Evolutionary conservation across 2,113 vertebrate genomes (phyloP), one percentile per base, ranked within the genome.

Genomic region (Rhizomys pruinosus): DNA sequence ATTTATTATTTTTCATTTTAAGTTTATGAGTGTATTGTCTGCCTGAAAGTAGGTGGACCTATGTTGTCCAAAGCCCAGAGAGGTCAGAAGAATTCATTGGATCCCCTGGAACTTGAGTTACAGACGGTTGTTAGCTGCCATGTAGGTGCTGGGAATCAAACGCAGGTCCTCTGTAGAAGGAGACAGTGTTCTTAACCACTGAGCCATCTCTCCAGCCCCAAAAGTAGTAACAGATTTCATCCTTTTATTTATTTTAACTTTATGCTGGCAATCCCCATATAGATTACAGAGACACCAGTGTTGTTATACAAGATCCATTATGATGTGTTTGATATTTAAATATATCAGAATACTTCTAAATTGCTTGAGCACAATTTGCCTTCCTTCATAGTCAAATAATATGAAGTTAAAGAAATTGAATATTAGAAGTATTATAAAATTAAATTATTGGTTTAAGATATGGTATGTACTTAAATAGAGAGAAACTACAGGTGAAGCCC

Each of bases 271-370:
- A 61, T n/a, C 10, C 5, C 2, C 3, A 84, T 52, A 69, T 47
- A 76, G 13, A 79, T 86, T 68, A 73, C n/a, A 81, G 19, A 13
- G 1, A 25, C 78, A 87, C 87, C 32, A 91, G 17, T 87, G 92
- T 92, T 90, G 84, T 81, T 76, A 90, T 64, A 63, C 11, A 52
- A 84, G 34, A 44, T 0, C 3, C 9, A 37, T 92, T 57, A 57
- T 90, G 19, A 63, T 32, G 89, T 90, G 52, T 71, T 95, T 81
- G 71, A 81, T 91, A 63, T 92, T 89, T 91, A 59, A 79, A 72
- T 11, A 19, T 42, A 57, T 2, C 20, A 37, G 73, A 84, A 76
- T 74, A 73, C 5, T 74, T 22, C 3, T 80, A 68, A 55, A 78
- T 91, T 63, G 25, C 81, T 52, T 61, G 15, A 80, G 15, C 11